A percentile compares a stretch with the other conserved stretches of the same genome.
phyloP scores from a whole-genome alignment of 2,797 vertebrate species.

The Lophius americanus region DNA sequence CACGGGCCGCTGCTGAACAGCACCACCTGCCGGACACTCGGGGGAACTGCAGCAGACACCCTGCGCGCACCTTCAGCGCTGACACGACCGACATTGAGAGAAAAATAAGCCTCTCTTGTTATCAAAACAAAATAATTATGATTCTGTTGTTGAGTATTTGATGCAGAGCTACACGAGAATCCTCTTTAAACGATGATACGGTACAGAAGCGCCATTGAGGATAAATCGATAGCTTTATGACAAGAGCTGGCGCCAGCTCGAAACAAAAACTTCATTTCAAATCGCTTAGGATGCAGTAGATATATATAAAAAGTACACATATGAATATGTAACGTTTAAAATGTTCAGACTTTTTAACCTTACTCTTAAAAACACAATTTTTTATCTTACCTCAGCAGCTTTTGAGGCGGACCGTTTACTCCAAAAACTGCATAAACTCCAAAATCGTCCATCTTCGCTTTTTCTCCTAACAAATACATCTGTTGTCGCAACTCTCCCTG shows the following conservation, averaged over 20 bases:
- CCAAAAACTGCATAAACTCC: conserved; percentile 79
- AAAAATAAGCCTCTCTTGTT: neutral
- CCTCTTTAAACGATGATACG: neutral
- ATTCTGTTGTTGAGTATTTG: no score
- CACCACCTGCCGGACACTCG: conserved; percentile 76
- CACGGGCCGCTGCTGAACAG: conserved; percentile 81
- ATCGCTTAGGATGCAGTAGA: neutral
- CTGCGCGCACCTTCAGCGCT: conserved; percentile 60
- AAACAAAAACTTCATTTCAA: neutral
- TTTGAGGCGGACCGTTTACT: conserved; percentile 69
- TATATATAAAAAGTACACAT: neutral
- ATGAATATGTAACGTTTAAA: no score
- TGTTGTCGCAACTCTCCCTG: neutral
- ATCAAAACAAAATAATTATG: accelerated
- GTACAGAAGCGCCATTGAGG: conserved; percentile 12
- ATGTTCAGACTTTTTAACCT: no score
- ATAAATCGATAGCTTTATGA: neutral
- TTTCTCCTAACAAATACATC: neutral
- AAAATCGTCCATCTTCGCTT: conserved; percentile 75
- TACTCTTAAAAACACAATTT: neutral
- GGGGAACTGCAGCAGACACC: conserved; percentile 68
- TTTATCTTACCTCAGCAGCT: conserved; percentile 69
- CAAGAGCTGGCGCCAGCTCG: neutral
- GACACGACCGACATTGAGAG: neutral
- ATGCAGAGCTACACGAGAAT: no score